These are phyloP conservation scores for Sisyra nigra DNA, from an alignment of 2,888 invertebrate species.

Conservation along the genomic window DNA sequence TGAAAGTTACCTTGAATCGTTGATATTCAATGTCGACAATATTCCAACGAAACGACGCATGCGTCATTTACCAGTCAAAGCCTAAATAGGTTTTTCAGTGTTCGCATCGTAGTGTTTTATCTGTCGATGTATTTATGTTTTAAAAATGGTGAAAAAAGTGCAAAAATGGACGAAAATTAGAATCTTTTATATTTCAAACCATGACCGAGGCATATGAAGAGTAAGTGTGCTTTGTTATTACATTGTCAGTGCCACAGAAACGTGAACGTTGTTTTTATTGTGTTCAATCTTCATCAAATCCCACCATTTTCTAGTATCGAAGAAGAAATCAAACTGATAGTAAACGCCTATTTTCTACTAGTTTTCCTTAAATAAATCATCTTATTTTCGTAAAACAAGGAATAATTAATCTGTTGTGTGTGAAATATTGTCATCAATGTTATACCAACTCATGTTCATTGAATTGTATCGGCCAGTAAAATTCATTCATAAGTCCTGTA, in stretches of 20 bases:
- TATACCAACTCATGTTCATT: not conserved
- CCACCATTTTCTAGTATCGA: constrained; percentile 7
- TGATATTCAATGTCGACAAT: too few species aligned
- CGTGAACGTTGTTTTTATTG: constrained; percentile 2
- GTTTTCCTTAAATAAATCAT: too few species aligned
- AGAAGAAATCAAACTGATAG: too few species aligned
- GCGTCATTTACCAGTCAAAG: constrained; percentile 4
- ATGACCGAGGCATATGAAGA: constrained; percentile 86
- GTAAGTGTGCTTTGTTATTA: constrained; percentile 39
- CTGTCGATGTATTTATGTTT: constrained; percentile 50
- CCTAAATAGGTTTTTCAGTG: constrained; percentile 9
- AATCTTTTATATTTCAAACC: constrained; percentile 69
- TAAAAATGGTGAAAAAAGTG: constrained; percentile 72
- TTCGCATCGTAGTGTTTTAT: constrained; percentile 7
- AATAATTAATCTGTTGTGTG: too few species aligned
- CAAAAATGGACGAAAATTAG: constrained; percentile 69
- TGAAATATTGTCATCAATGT: too few species aligned
- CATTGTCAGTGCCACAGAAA: constrained; percentile 1
- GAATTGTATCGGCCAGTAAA: constrained; percentile 8
- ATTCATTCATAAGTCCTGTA: constrained; percentile 7
- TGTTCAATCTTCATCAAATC: not conserved
- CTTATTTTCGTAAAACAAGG: too few species aligned
- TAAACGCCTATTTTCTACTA: too few species aligned
- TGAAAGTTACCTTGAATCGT: too few species aligned
- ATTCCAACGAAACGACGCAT: not conserved